Evolutionary conservation across 2,888 invertebrate species (phyloP).

Genomic region (Phyllotreta striolata): DNA sequence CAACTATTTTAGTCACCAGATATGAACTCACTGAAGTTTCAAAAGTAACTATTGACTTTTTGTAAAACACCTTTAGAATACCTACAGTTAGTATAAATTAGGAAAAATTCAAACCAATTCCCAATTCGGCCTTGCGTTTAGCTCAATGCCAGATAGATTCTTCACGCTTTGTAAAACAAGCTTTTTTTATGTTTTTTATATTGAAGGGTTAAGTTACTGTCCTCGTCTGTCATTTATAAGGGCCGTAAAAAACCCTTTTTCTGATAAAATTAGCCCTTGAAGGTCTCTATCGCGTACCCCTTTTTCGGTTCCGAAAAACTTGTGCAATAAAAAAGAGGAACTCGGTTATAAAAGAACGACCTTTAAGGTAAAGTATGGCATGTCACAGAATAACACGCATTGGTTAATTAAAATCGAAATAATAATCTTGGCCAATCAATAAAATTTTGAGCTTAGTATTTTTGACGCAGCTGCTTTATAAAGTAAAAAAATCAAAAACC

Average conservation of each 20-base stretch:
- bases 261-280: conserved; percentile 45
- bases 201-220: conserved; percentile 51
- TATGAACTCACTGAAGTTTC: too few species aligned
- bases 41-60: too few species aligned
- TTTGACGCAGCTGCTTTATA: neutral
- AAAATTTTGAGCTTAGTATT: too few species aligned
- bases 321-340: conserved; percentile 41
- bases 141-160: conserved; percentile 34
- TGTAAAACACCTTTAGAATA: too few species aligned
- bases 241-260: conserved; percentile 46
- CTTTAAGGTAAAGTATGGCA: conserved; percentile 26
- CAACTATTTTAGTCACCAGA: too few species aligned
- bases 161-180: conserved; percentile 44
- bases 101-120: conserved; percentile 42
- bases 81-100: too few species aligned
- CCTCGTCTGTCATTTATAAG: conserved; percentile 38
- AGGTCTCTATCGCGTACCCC: conserved; percentile 27
- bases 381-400: neutral
- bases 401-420: too few species aligned
- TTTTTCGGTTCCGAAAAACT: conserved; percentile 28
- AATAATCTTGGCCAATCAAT: too few species aligned
- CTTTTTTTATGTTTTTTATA: conserved; percentile 47
- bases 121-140: conserved; percentile 50
- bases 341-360: conserved; percentile 18
- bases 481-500: neutral